These are phyloP conservation scores for Solenopsis fugax DNA, from an alignment of 1,140 invertebrate species.

Conservation along the genomic window DNA sequence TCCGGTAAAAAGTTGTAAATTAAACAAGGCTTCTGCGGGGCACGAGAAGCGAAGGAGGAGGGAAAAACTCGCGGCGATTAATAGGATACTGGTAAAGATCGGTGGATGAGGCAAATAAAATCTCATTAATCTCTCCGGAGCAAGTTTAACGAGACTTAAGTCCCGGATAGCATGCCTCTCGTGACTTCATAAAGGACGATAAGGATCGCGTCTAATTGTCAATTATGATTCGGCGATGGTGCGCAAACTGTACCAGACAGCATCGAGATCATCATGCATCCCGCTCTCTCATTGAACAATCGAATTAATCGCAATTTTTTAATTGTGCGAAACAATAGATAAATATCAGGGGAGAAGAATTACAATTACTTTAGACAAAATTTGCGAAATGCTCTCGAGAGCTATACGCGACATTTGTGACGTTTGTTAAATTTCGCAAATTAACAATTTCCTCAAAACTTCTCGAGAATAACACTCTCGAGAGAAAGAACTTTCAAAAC, in stretches of 20 bases:
- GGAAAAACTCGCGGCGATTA: conserved; percentile 13
- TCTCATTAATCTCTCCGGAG: conserved; percentile 34
- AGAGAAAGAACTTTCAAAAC: not conserved
- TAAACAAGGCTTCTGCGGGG: not conserved
- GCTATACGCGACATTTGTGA: not conserved
- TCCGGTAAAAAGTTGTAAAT: conserved; percentile 40
- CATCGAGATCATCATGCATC: not conserved
- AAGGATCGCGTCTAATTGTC: conserved; percentile 19
- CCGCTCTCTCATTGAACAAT: not conserved
- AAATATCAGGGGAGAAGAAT: not conserved
- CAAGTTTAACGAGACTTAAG: conserved; percentile 20
- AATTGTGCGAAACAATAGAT: not conserved
- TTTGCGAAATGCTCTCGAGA: not conserved
- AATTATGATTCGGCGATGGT: not conserved
- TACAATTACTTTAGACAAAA: not conserved
- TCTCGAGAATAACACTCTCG: not conserved
- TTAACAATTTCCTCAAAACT: not conserved
- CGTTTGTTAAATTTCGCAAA: not conserved
- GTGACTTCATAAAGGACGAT: not conserved
- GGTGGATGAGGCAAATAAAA: conserved; percentile 15
- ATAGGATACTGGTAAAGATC: conserved; percentile 25
- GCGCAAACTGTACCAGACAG: not conserved
- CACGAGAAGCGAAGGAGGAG: not conserved
- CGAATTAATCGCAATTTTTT: not conserved
- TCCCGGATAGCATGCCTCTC: not conserved